Evolutionary conservation across 2,888 invertebrate genomes (phyloP).

Genomic region (Endomychus coccineus): DNA sequence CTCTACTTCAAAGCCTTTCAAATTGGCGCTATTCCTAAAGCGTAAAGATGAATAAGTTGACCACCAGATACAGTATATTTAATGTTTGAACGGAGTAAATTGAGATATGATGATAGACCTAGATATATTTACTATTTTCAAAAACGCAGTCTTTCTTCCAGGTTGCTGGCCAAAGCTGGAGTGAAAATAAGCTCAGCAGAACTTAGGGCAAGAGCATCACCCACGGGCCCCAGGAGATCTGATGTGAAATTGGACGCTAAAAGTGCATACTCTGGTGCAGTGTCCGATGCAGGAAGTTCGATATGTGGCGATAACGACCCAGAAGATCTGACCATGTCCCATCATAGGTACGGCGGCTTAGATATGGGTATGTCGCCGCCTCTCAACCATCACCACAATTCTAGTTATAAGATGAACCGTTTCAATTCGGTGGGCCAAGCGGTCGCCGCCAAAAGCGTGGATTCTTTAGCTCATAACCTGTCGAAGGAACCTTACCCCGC

Average conservation of each 20-base stretch:
- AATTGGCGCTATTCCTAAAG: too few relatives aligned
- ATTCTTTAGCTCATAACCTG: conserved; percentile 54
- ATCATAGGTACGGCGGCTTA: conserved; percentile 43
- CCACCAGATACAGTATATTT: too few relatives aligned
- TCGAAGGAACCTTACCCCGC: conserved; percentile 64
- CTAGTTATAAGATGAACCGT: conserved; percentile 38
- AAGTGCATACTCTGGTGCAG: conserved; percentile 56
- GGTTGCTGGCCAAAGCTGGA: conserved; percentile 78
- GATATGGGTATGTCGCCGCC: conserved; percentile 49
- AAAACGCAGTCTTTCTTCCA: conserved; percentile 37
- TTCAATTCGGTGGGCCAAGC: conserved; percentile 43
- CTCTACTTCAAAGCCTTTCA: too few relatives aligned
- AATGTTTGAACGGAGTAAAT: too few relatives aligned
- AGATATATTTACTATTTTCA: too few relatives aligned
- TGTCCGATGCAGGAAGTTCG: conserved; percentile 63
- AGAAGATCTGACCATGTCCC: conserved; percentile 71
- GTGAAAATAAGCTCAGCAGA: conserved; percentile 82
- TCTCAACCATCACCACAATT: conserved; percentile 36
- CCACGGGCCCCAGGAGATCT: conserved; percentile 71
- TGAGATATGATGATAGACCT: too few relatives aligned
- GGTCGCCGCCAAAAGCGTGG: conserved; percentile 60
- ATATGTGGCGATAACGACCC: conserved; percentile 75
- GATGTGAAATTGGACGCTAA: conserved; percentile 74
- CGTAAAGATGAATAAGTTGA: too few relatives aligned
- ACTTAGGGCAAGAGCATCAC: conserved; percentile 74